Conservation (phyloP, 1,140 invertebrate genomes). For the Arion vulgaris region DNA sequence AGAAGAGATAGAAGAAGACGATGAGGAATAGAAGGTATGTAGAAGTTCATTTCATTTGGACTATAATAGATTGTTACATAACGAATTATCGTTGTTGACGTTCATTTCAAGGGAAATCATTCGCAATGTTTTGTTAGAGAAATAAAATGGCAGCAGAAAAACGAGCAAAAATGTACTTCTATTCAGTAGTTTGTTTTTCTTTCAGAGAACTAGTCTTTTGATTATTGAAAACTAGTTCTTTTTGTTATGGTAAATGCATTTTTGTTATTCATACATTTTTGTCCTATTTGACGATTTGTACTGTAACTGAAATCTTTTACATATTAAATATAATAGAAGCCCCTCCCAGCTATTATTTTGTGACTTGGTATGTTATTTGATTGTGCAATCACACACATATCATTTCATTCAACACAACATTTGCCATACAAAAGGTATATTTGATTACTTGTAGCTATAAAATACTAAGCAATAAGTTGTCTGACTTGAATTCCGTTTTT, state of each 20-base stretch:
- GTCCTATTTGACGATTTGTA: neutral
- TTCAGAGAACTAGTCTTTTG: conserved; percentile 55
- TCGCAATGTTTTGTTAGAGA: neutral
- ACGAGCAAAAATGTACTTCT: conserved; percentile 45
- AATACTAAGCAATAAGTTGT: too few species aligned
- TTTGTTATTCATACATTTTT: neutral
- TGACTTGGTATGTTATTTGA: neutral
- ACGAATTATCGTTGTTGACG: neutral
- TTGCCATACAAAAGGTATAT: too few species aligned
- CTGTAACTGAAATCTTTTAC: too few species aligned
- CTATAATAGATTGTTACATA: neutral
- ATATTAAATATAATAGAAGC: neutral
- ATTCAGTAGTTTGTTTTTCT: conserved; percentile 58
- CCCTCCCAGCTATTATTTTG: neutral
- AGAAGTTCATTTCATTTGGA: too few species aligned
- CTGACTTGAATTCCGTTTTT: too few species aligned
- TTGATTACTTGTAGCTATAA: too few species aligned
- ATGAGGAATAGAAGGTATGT: too few species aligned
- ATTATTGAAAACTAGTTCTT: conserved; percentile 1
- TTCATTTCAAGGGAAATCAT: neutral
- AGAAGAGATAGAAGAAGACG: too few species aligned
- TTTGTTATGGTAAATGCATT: conserved; percentile 37
- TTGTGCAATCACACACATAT: neutral
- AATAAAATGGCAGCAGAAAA: conserved; percentile 58
- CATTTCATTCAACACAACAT: too few species aligned